A percentile compares a stretch with the other conserved stretches of the same genome.
These are phyloP conservation scores for Chloroceryle inda DNA, from an alignment of 2,797 vertebrate genomes.

Conservation along the genomic window DNA sequence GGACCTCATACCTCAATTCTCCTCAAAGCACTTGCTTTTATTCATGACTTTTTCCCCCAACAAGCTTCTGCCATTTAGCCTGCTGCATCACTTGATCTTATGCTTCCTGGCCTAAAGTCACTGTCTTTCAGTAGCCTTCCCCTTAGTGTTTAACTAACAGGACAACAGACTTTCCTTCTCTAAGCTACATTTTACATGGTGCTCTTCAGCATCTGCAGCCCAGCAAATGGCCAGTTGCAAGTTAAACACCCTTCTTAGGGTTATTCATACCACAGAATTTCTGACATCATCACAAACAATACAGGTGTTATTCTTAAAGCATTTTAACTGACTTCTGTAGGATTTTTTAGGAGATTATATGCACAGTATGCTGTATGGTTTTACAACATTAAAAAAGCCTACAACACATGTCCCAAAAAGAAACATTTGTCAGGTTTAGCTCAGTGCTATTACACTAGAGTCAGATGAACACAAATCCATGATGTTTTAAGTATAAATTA, in stretches of 20 bases:
- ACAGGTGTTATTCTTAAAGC: neutral
- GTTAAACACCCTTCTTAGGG: neutral
- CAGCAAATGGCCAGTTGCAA: neutral
- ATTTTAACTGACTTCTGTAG: neutral
- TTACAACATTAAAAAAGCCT: neutral
- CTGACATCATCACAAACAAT: neutral
- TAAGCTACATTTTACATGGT: fast-evolving
- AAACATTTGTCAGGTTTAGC: neutral
- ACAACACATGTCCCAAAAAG: neutral
- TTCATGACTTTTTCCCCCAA: neutral
- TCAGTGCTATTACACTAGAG: neutral
- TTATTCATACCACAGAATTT: neutral
- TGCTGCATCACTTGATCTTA: neutral
- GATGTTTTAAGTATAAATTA: neutral
- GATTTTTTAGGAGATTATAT: neutral
- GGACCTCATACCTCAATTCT: neutral
- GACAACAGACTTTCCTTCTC: neutral
- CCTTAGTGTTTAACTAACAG: neutral
- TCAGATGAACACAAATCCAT: neutral
- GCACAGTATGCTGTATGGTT: neutral
- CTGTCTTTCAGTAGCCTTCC: neutral
- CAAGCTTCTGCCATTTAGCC: neutral
- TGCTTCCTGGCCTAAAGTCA: neutral
- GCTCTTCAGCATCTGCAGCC: neutral
- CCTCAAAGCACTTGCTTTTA: neutral